phyloP scores from a whole-genome alignment of 2,797 vertebrate species.

The Prunella strophiata region DNA sequence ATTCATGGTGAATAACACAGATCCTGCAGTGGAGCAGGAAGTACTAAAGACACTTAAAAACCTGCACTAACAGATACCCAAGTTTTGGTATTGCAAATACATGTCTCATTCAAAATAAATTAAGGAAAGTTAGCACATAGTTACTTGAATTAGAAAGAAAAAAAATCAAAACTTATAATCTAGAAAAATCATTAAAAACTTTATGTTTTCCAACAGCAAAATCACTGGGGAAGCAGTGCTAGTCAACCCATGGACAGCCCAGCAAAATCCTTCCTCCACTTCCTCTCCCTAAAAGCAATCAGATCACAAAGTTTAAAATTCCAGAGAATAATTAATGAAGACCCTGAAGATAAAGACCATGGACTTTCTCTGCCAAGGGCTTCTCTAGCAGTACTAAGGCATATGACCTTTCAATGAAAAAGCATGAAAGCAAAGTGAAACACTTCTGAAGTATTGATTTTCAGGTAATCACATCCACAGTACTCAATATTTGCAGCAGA shows the following conservation, averaged over 20 bases:
- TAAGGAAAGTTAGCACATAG: not conserved
- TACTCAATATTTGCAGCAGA: slow-evolving; percentile 2
- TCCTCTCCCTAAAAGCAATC: not conserved
- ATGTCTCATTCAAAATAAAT: not conserved
- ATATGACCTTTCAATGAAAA: not conserved
- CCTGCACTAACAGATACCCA: not conserved
- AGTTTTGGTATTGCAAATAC: not conserved
- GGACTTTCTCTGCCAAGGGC: not conserved
- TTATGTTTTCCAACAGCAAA: not conserved
- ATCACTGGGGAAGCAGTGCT: not conserved
- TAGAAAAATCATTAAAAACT: not conserved
- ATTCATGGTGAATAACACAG: not conserved
- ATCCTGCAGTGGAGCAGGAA: not conserved
- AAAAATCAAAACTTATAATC: not conserved
- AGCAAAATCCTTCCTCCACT: not conserved
- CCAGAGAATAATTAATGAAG: not conserved
- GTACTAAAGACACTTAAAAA: not conserved
- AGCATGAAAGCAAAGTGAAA: not conserved
- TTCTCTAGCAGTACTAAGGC: not conserved
- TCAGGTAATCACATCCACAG: slow-evolving; percentile 11
- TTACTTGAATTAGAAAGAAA: not conserved
- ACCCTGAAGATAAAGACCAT: not conserved
- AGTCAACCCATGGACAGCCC: not conserved
- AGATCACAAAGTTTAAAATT: not conserved
- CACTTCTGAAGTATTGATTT: slow-evolving; percentile 32